Evolutionary conservation across 2,113 vertebrate species (phyloP), one percentile per base, ranked within the genome.

Genomic region (Bubalus kerabau): DNA sequence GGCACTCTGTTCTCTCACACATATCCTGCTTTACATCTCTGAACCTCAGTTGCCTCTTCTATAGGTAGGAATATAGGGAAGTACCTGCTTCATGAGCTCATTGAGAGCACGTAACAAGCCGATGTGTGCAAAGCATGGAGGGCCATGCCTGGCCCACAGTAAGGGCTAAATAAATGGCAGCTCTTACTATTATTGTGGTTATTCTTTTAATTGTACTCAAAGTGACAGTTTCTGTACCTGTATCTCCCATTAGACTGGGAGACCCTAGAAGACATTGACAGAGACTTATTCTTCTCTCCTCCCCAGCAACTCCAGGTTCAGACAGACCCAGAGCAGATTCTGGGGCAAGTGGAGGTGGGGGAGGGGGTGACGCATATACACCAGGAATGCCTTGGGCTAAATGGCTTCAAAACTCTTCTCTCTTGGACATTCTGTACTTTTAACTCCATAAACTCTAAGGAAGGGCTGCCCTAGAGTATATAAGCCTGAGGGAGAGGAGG

Each of bases 321-420:
- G 46, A n/a, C 28, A 28, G 48, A 46, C 56, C 57, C 54, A 82
- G 48, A 83, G 64, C 12, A 96, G 74, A 71, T 86, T 89, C 32
- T 89, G 36, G 88, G 48, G 13, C 52, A 43, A 48, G 7, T 43
- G 13, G 12, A 43, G 52, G 13, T 54, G 5, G 32, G 16, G 21
- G 14, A 2, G 40, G 50, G 32, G 23, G 5, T 82, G 82, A 14
- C 1, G 0, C 71, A 54, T 59, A 46, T 14, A 48, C 6, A 85
- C 3, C 46, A 67, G 80, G 57, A 95, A 88, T 85, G 43, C 48
- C 84, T 95, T 93, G 64, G 32, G 30, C 59, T 91, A 95, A 88
- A 89, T 89, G 36, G 82, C 71, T 96, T 95, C 60, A 85, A 80
- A 94, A 94, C 28, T 93, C 32, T 83, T 93, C 57, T 50, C 81